Evolutionary conservation across 2,113 vertebrate species (phyloP), one percentile per base, ranked within the genome.

Genomic region (Lycocorax pyrrhopterus): DNA sequence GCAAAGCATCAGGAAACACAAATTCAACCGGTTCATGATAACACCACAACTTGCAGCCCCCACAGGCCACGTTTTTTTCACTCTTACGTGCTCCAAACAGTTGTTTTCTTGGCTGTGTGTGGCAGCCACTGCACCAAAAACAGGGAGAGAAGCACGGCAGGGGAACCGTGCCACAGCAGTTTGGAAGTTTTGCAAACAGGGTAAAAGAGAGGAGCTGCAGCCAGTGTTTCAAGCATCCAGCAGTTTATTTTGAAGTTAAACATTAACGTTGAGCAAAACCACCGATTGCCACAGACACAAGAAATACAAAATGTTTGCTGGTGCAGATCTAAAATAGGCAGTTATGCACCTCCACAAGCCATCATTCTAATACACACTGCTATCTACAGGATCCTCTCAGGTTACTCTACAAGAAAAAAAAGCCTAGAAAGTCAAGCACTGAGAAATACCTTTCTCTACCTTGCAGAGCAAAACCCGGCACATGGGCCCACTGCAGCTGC

Each of bases 191-290:
- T 72, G 75, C 58, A 89, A 55, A 53, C 1, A 52, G 39, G 52
- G 32, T 44, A 13, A 68, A 49, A 89, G 30, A 87, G 37, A 84
- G 59, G 39, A 49, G 58, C 47, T 90, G 44, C 39, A 46, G 23
- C 18, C 16, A 16, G 6, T 10, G 64, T 72, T 84, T 67, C 35
- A n/a, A 88, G 60, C 76, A 86, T 67, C 47, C 9, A 87, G 12
- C 27, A 63, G 91, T 92, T 95, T 89, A 78, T 94, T 96, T 78
- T 81, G 10, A 74, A 90, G 96, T 96, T 96, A 97, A 97, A 92
- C 41, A 74, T 96, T 96, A 96, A 96, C 69, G 1, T 5, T 67
- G 72, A 81, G 89, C 56, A 90, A 97, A 95, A 73, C 55, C 55
- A 77, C 22, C 14, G 39, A 77, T 84, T 84, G 89, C 46, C 68